phyloP scores from a whole-genome alignment of 2,888 invertebrate genomes.

The Bellardia pandia region DNA sequence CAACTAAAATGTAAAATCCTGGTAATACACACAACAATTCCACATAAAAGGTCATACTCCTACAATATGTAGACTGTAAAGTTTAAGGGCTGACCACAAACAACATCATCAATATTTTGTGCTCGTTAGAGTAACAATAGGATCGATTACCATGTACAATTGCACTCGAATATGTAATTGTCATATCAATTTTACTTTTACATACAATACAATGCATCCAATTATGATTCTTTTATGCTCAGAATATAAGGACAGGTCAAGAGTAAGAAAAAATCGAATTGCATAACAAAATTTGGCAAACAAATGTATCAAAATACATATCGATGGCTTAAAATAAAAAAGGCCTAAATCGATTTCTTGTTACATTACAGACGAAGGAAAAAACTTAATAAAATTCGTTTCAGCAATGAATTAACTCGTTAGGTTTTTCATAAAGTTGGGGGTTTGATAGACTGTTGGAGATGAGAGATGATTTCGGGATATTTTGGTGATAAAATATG shows the following conservation, averaged over 20 bases:
- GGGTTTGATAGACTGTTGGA: too few relatives aligned
- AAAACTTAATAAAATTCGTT: too few relatives aligned
- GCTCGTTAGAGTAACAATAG: slow-evolving; percentile 47
- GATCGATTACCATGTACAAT: slow-evolving; percentile 23
- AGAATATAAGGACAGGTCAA: neutral
- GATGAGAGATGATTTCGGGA: too few relatives aligned
- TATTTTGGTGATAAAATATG: too few relatives aligned
- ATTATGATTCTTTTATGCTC: slow-evolving; percentile 10
- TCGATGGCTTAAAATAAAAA: too few relatives aligned
- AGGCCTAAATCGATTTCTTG: too few relatives aligned
- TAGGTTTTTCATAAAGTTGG: too few relatives aligned
- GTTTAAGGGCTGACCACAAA: slow-evolving; percentile 44
- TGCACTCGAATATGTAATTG: slow-evolving; percentile 37
- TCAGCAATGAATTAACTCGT: too few relatives aligned
- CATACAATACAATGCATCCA: neutral
- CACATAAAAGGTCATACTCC: slow-evolving; percentile 25
- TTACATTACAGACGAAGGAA: too few relatives aligned
- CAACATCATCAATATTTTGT: slow-evolving; percentile 26
- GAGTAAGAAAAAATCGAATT: too few relatives aligned
- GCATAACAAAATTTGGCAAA: too few relatives aligned
- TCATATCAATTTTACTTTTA: neutral
- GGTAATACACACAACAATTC: slow-evolving; percentile 31
- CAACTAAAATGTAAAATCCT: slow-evolving; percentile 13
- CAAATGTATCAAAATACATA: too few relatives aligned
- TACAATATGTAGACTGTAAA: slow-evolving; percentile 3